These are phyloP conservation scores for Cephalotes varians DNA, from an alignment of 2,888 invertebrate genomes.

Conservation along the genomic window DNA sequence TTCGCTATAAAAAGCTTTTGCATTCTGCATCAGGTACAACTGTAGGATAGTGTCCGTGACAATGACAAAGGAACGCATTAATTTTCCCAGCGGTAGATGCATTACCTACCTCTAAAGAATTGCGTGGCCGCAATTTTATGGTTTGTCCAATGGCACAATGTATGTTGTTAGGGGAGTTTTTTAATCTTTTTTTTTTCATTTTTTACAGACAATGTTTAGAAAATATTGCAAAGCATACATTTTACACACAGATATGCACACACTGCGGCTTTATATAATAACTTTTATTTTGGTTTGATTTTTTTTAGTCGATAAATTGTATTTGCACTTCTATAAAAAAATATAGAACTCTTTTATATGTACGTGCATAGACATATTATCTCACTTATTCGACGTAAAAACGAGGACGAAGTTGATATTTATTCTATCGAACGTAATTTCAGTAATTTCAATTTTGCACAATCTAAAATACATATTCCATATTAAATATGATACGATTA, in stretches of 20 bases:
- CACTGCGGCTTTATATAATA: not conserved
- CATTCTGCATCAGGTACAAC: slow-evolving; percentile 33
- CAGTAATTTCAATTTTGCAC: not conserved
- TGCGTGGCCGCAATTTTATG: slow-evolving; percentile 33
- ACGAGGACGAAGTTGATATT: not conserved
- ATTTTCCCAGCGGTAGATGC: slow-evolving; percentile 45
- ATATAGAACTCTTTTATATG: not conserved
- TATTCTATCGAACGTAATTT: not conserved
- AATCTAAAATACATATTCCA: not conserved
- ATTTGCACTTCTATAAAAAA: slow-evolving; percentile 5
- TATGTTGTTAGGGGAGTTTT: not conserved
- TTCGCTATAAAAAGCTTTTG: slow-evolving; percentile 32
- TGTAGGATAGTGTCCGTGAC: slow-evolving; percentile 43
- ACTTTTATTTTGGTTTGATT: not conserved
- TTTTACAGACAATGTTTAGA: not conserved
- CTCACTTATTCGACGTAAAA: too few relatives aligned
- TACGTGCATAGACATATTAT: not conserved
- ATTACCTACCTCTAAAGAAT: slow-evolving; percentile 47
- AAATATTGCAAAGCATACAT: not conserved
- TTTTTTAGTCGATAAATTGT: not conserved
- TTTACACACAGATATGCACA: not conserved
- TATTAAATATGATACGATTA: not conserved
- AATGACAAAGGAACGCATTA: slow-evolving; percentile 48
- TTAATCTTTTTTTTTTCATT: not conserved
- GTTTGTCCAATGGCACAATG: slow-evolving; percentile 6